Evolutionary conservation across 2,888 invertebrate species (phyloP), one percentile per base, ranked within the genome.

Genomic region (Mesoligia furuncula): DNA sequence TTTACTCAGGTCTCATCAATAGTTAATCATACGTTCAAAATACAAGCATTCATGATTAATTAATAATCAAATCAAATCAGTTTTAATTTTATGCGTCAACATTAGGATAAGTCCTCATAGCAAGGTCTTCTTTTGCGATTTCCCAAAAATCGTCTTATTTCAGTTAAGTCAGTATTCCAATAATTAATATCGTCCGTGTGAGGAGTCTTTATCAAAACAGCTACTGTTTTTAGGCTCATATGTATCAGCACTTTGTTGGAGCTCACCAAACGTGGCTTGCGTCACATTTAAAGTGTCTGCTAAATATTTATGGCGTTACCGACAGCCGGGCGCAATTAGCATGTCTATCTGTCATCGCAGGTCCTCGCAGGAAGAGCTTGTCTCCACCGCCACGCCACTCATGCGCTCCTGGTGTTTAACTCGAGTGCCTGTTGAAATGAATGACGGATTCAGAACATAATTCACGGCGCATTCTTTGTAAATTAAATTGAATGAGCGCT

Each of bases 301-400:
- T 87, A 88, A 89, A 86, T 90, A 91, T 90, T 91, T 88, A 90
- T 90, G 81, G 85, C 75, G 77, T 62, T 68, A 81, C 73, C 79
- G 86, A 85, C 87, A 88, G 87, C 80, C 84, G 85, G 74, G 79
- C 76, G 85, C 86, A 90, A 90, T 91, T 91, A 91, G 90, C 90
- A 89, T 85, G 86, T 85, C 88, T 86, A 89, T 90, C 87, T 88
- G 79, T 90, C 88, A 83, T 85, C 85, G 77, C 65, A 75, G 73
- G 79, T 88, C 77, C 81, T 87, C 84, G 80, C 67, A 85, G 86
- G 84, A 87, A 78, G 81, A 83, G 79, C 79, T 64, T 69, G 81
- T 81, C 85, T 88, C 71, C 79, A 78, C 75, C 75, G 74, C 72
- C 67, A 36, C 73, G 59, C 39, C 73, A 86, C 77, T 86, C 70